These are phyloP conservation scores for Slavum lentiscoides DNA, from an alignment of 2,888 invertebrate species.

Conservation along the genomic window DNA sequence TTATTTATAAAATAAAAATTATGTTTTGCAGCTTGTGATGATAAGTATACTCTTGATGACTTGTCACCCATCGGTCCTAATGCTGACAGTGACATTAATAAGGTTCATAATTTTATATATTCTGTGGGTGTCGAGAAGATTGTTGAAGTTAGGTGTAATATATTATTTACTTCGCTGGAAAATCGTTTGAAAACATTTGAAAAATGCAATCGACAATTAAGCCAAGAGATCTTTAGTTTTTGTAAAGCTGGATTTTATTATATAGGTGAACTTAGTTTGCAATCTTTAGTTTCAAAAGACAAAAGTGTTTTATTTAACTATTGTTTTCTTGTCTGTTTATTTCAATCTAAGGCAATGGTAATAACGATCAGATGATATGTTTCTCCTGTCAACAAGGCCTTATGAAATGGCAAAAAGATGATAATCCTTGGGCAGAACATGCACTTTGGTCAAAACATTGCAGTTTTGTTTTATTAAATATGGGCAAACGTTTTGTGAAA, in stretches of 20 bases:
- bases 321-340: conserved; percentile 12
- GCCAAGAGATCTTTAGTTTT: conserved; percentile 77
- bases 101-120: background rate
- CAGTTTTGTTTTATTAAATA: conserved; percentile 76
- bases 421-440: conserved; percentile 93
- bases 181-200: conserved; percentile 73
- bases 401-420: conserved; percentile 87
- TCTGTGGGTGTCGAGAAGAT: conserved; percentile 56
- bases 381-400: conserved; percentile 92
- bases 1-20: background rate
- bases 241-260: conserved; percentile 92
- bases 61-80: background rate
- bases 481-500: conserved; percentile 78
- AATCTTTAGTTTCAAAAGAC: background rate
- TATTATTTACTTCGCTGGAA: conserved; percentile 71
- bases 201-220: conserved; percentile 78
- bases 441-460: conserved; percentile 91
- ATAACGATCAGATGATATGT: conserved; percentile 86
- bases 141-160: conserved; percentile 65
- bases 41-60: conserved; percentile 19
- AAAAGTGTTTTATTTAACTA: background rate
- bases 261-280: conserved; percentile 65
- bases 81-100: background rate
- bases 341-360: conserved; percentile 58
- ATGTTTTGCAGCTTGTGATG: conserved; percentile 55